Evolutionary conservation across 2,113 vertebrate genomes (phyloP).

Genomic region (Morone saxatilis): DNA sequence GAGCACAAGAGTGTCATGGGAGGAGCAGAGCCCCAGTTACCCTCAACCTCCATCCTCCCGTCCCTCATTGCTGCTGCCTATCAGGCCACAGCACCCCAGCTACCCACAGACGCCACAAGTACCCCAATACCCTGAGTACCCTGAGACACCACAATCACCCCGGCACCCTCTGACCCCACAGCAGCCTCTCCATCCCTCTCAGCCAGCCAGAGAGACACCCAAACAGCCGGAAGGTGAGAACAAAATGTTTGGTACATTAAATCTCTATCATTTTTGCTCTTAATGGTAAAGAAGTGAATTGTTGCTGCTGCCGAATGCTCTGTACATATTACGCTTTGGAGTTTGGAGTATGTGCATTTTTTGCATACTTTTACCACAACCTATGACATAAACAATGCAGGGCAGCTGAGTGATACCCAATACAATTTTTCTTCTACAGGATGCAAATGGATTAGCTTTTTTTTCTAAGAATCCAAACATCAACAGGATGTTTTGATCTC

Average conservation of each 20-base stretch:
- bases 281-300: conserved; percentile 14
- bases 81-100: conserved; percentile 27
- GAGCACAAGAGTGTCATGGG: conserved; percentile 67
- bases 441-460: conserved; percentile 30
- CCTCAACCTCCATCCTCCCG: conserved; percentile 66
- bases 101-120: conserved; percentile 62
- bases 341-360: not conserved
- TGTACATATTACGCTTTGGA: not conserved
- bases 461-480: conserved; percentile 54
- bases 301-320: not conserved
- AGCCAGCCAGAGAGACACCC: conserved; percentile 53
- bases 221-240: conserved; percentile 66
- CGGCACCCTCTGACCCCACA: conserved; percentile 56
- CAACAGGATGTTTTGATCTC: conserved; percentile 68
- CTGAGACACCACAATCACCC: conserved; percentile 61
- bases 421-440: not conserved
- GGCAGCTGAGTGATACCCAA: conserved; percentile 25
- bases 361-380: conserved; percentile 40
- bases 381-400: conserved; percentile 29
- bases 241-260: not conserved
- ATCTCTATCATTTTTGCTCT: conserved; percentile 28
- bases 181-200: conserved; percentile 52
- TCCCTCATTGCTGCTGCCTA: conserved; percentile 46
- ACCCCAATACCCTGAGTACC: conserved; percentile 60
- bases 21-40: conserved; percentile 78